phyloP scores from a whole-genome alignment of 2,113 vertebrate genomes.

The Rhynchomys soricoides region DNA sequence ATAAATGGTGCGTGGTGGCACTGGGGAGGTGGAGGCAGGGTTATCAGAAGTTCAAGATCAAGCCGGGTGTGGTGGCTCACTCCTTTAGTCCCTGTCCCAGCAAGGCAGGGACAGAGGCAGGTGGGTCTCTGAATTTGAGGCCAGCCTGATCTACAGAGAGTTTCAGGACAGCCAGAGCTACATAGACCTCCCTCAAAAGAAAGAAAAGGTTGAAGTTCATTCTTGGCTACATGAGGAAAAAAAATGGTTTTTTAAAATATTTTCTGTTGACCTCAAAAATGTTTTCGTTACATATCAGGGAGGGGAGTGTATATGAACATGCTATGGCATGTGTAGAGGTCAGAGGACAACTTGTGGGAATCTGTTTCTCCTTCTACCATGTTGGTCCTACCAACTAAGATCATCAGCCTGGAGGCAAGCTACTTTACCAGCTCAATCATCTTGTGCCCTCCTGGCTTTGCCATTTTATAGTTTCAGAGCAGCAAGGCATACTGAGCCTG shows the following conservation, averaged over 20 bases:
- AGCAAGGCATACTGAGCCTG: neutral
- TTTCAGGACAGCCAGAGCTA: neutral
- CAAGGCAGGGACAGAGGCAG: neutral
- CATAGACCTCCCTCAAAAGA: too few species aligned
- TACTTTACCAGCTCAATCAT: too few species aligned
- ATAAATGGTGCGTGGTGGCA: neutral
- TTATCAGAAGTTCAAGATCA: neutral
- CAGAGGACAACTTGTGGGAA: neutral
- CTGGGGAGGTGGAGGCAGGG: neutral
- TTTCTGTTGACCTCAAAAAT: neutral
- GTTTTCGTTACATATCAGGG: neutral
- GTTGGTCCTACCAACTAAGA: neutral
- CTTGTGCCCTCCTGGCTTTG: neutral
- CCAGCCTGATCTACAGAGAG: neutral
- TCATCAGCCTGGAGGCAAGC: neutral
- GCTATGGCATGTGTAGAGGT: neutral
- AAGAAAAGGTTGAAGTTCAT: neutral
- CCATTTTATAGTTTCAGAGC: neutral
- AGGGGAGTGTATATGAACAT: neutral
- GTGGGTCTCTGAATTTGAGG: too few species aligned
- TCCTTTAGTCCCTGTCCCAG: neutral
- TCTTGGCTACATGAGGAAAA: neutral
- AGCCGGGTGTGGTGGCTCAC: neutral
- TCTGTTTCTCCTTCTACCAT: neutral
- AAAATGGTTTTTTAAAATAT: neutral